phyloP scores from a whole-genome alignment of 2,797 vertebrate species.

The Oreortyx pictus region DNA sequence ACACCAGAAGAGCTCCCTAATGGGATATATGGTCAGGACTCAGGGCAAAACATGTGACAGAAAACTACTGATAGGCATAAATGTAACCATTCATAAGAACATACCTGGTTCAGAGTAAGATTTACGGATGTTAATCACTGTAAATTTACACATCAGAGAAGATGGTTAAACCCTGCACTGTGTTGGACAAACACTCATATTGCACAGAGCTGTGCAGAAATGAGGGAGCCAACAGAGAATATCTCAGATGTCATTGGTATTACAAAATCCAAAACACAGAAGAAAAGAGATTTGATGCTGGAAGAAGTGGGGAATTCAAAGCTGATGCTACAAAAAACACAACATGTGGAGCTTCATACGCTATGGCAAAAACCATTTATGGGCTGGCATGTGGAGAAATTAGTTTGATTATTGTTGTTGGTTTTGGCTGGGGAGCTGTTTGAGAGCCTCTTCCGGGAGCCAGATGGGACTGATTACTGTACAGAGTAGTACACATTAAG shows the following conservation, averaged over 20 bases:
- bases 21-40: neutral
- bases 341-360: constrained; percentile 59
- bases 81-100: neutral
- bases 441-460: neutral
- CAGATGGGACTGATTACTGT: neutral
- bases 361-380: constrained; percentile 14
- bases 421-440: constrained; percentile 5
- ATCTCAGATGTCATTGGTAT: constrained; percentile 32
- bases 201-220: neutral
- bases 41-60: neutral
- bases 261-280: constrained; percentile 46
- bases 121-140: neutral
- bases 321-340: neutral
- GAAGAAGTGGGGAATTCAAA: constrained; percentile 37
- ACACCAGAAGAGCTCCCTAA: neutral
- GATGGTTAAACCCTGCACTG: neutral
- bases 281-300: constrained; percentile 18
- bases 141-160: neutral
- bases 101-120: neutral
- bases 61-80: neutral
- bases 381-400: constrained; percentile 31
- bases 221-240: neutral
- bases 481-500: neutral
- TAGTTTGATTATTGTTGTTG: constrained; percentile 36
- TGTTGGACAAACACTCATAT: neutral